Percentiles rank a stretch among this genome's conserved stretches.
These are phyloP conservation scores for Rallus limicola DNA, from an alignment of 2,113 vertebrate genomes.

Conservation along the genomic window DNA sequence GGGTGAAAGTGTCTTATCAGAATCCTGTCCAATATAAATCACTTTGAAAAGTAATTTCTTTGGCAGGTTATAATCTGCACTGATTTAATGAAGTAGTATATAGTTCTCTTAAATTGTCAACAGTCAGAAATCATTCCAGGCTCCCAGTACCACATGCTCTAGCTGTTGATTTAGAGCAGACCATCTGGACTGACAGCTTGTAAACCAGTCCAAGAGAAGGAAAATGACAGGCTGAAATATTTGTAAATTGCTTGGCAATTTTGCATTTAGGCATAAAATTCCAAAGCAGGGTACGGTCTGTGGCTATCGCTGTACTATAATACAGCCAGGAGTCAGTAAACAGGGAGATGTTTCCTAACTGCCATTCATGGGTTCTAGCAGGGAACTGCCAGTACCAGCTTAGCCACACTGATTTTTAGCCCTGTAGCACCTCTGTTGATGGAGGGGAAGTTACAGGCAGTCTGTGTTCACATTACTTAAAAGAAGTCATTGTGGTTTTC, in stretches of 20 bases:
- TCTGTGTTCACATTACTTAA: not conserved
- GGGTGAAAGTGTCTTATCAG: not conserved
- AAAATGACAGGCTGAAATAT: conserved; percentile 55
- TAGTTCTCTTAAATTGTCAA: conserved; percentile 35
- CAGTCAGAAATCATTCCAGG: conserved; percentile 50
- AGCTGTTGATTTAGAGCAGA: conserved; percentile 59
- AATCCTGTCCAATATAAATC: not conserved
- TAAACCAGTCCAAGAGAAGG: conserved; percentile 41
- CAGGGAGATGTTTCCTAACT: not conserved
- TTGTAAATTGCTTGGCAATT: conserved; percentile 52
- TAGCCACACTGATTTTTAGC: not conserved
- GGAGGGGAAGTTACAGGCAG: not conserved
- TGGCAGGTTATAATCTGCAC: conserved; percentile 41
- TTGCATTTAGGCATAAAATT: conserved; percentile 13
- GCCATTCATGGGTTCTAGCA: not conserved
- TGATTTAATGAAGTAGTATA: conserved; percentile 38
- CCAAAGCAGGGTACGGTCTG: not conserved
- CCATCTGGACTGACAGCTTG: conserved; percentile 71
- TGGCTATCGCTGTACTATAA: not conserved
- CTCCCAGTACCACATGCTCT: conserved; percentile 9
- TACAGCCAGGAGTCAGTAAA: not conserved
- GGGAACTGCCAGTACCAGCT: not conserved
- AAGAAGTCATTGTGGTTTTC: not conserved
- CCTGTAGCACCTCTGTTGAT: not conserved
- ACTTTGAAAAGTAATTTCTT: conserved; percentile 34